Conservation (phyloP, 64 coral and sea anemone genomes). For the Exaiptasia diaphana region DNA sequence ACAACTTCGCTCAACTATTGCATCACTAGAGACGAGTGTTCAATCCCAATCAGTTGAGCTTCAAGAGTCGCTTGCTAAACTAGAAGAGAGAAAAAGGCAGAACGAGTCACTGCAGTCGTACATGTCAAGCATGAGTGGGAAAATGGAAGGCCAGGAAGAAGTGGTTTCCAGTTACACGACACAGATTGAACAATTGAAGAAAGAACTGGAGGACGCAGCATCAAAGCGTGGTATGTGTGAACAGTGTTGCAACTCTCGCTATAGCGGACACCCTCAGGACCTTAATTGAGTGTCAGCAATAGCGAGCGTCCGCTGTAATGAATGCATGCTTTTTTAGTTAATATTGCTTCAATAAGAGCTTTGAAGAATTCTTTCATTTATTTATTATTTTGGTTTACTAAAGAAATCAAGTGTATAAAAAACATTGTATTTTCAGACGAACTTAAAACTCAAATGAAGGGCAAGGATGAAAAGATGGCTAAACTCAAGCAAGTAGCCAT, state of each 20-base stretch:
- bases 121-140: slow-evolving; percentile 37
- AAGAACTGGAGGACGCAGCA: slow-evolving; percentile 19
- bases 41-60: slow-evolving; percentile 52
- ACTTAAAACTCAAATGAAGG: slow-evolving; percentile 33
- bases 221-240: slow-evolving; percentile 39
- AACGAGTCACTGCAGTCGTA: slow-evolving; percentile 51
- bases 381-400: too few species aligned
- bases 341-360: too few species aligned
- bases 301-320: too few species aligned
- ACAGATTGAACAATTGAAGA: slow-evolving; percentile 47
- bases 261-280: too few species aligned
- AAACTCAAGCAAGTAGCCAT: slow-evolving; percentile 89
- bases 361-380: too few species aligned
- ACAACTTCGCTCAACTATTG: slow-evolving; percentile 50
- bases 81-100: slow-evolving; percentile 21
- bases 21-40: slow-evolving; percentile 23
- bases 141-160: slow-evolving; percentile 40
- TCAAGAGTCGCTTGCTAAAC: slow-evolving; percentile 44
- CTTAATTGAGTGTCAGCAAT: too few species aligned
- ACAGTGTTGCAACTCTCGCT: neutral
- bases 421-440: too few species aligned
- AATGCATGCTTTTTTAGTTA: too few species aligned
- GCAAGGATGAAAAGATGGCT: slow-evolving; percentile 74
- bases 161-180: slow-evolving; percentile 15
- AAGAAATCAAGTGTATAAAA: too few species aligned